phyloP scores from a whole-genome alignment of 2,888 invertebrate species.

The Hoplodrina blanda region DNA sequence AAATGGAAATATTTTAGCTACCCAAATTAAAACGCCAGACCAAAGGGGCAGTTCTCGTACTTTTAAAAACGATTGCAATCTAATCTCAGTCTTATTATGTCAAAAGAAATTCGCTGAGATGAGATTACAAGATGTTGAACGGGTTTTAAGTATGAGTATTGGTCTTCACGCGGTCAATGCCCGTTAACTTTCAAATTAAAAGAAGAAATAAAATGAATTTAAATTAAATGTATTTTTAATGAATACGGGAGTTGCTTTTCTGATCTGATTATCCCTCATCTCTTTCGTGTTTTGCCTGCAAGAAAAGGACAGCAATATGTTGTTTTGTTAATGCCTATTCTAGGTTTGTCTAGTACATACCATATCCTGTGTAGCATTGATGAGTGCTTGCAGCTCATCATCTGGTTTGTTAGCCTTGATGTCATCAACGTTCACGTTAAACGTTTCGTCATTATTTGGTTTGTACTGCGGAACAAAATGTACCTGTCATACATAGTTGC shows the following conservation, averaged over 20 bases:
- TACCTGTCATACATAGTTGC: not conserved
- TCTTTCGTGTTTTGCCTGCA: not conserved
- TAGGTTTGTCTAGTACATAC: slow-evolving; percentile 74
- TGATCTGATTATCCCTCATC: not conserved
- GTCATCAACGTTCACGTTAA: slow-evolving; percentile 84
- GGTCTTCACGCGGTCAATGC: no score
- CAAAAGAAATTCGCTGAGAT: no score
- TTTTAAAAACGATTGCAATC: no score
- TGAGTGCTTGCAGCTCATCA: slow-evolving; percentile 91
- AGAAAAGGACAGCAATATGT: not conserved
- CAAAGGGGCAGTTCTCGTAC: no score
- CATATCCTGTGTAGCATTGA: slow-evolving; percentile 92
- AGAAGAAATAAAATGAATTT: no score
- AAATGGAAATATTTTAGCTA: no score
- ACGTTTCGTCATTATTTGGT: slow-evolving; percentile 88
- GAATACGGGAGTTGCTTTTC: not conserved
- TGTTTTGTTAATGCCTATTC: not conserved
- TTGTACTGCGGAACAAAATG: slow-evolving; percentile 79
- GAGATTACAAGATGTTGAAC: no score
- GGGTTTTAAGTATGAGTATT: no score
- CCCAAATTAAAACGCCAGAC: no score
- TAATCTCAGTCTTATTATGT: no score
- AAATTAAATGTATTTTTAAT: no score
- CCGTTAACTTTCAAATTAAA: no score
- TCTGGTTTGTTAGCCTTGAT: slow-evolving; percentile 83